Evolutionary conservation across 2,888 invertebrate species (phyloP).

Genomic region (Cheilosia urbana): DNA sequence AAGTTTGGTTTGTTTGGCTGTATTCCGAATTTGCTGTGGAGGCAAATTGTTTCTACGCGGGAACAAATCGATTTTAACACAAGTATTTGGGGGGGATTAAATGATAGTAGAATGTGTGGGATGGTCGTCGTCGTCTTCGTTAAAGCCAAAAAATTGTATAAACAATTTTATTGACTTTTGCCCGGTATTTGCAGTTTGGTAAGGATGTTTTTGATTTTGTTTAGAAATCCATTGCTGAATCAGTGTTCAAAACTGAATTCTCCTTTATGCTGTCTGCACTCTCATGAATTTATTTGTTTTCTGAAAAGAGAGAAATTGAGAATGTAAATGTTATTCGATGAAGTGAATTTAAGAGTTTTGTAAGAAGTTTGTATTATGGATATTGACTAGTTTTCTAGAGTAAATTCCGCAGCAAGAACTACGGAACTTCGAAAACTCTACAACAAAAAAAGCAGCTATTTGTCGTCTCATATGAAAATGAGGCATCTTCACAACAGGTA

Average conservation of each 20-base stretch:
- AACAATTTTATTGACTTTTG: slow-evolving; percentile 61
- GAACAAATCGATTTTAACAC: slow-evolving; percentile 29
- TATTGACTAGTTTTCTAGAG: too few species aligned
- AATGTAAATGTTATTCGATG: background rate
- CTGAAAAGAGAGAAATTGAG: slow-evolving; percentile 43
- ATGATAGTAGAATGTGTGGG: slow-evolving; percentile 20
- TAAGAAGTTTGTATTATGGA: too few species aligned
- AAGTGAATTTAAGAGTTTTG: too few species aligned
- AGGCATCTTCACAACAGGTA: too few species aligned
- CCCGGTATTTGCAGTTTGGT: slow-evolving; percentile 57
- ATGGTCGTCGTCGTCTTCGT: slow-evolving; percentile 58
- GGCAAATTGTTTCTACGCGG: slow-evolving; percentile 50
- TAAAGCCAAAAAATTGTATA: slow-evolving; percentile 49
- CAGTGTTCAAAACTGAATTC: slow-evolving; percentile 69
- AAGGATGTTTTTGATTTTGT: slow-evolving; percentile 48
- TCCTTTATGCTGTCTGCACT: slow-evolving; percentile 64
- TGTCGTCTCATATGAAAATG: too few species aligned
- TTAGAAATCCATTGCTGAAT: slow-evolving; percentile 72
- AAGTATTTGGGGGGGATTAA: slow-evolving; percentile 22
- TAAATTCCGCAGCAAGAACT: too few species aligned
- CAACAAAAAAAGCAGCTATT: too few species aligned
- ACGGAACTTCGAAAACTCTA: too few species aligned
- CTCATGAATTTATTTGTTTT: slow-evolving; percentile 73
- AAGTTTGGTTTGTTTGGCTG: slow-evolving; percentile 31
- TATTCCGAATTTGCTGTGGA: slow-evolving; percentile 48